Evolutionary conservation across 2,888 invertebrate genomes (phyloP).

Genomic region (Acleris emargana): DNA sequence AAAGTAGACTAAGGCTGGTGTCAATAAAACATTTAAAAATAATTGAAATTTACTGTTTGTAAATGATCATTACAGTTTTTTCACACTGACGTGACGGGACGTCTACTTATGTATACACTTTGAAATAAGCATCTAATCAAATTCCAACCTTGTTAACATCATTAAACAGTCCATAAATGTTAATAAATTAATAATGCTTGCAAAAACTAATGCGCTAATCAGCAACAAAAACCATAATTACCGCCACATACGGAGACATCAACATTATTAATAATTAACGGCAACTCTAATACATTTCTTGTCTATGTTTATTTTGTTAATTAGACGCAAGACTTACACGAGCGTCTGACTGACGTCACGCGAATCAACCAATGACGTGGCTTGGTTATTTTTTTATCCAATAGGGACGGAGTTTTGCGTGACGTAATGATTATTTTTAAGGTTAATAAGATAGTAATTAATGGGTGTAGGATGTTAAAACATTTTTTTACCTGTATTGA

Average conservation of each 20-base stretch:
- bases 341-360: slow-evolving; percentile 7
- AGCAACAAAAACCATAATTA: slow-evolving; percentile 8
- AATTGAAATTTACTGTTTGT: too few species aligned
- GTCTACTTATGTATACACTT: not conserved
- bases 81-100: too few species aligned
- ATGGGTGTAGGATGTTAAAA: not conserved
- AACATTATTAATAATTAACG: slow-evolving; percentile 3
- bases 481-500: too few species aligned
- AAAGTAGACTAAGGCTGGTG: too few species aligned
- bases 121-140: not conserved
- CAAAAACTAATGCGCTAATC: slow-evolving; percentile 3
- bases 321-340: not conserved
- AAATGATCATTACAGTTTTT: too few species aligned
- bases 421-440: not conserved
- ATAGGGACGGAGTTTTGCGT: not conserved
- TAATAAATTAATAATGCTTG: slow-evolving; percentile 16
- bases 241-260: not conserved
- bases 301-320: slow-evolving; percentile 24
- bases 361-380: slow-evolving; percentile 1
- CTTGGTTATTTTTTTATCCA: not conserved
- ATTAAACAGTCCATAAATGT: slow-evolving; percentile 19
- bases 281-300: slow-evolving; percentile 11
- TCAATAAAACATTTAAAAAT: too few species aligned
- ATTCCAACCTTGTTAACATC: slow-evolving; percentile 2
- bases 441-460: not conserved